These are phyloP conservation scores for Microplitis mediator DNA, from an alignment of 1,140 invertebrate species.

Conservation along the genomic window DNA sequence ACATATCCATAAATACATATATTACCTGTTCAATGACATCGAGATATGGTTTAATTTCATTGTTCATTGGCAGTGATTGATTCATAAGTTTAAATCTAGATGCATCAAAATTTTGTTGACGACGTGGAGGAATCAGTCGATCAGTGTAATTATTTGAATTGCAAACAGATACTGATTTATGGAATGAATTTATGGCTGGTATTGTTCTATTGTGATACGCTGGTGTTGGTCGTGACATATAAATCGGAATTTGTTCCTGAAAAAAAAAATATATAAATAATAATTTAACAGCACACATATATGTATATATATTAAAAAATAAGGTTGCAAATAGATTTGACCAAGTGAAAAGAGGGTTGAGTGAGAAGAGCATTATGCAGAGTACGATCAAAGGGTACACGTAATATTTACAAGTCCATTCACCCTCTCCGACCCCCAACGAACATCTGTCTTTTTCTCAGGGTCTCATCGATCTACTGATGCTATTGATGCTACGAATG, in stretches of 20 bases:
- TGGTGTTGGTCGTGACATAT: not conserved
- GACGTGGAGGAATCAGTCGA: not conserved
- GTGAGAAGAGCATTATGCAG: slow-evolving; percentile 20
- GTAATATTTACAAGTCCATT: slow-evolving; percentile 20
- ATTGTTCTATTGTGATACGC: not conserved
- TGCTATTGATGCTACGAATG: too few relatives aligned
- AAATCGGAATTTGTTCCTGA: slow-evolving; percentile 13
- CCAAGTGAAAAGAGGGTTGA: slow-evolving; percentile 12
- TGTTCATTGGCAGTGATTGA: not conserved
- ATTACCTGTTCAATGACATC: not conserved
- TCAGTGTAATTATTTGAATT: not conserved
- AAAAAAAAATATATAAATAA: not conserved
- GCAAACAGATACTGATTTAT: not conserved
- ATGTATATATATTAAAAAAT: slow-evolving; percentile 35
- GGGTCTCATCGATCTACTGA: not conserved
- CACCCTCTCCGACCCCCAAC: slow-evolving; percentile 15
- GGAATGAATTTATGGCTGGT: not conserved
- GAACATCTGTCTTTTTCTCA: slow-evolving; percentile 19
- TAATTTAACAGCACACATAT: slow-evolving; percentile 30
- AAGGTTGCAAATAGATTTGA: not conserved
- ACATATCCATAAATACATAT: too few relatives aligned
- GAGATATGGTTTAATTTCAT: not conserved
- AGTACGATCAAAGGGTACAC: slow-evolving; percentile 14
- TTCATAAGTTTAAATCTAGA: not conserved
- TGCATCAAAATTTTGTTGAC: not conserved